Conservation (phyloP, 2,113 vertebrate species). For the Megaceryle maxima region DNA sequence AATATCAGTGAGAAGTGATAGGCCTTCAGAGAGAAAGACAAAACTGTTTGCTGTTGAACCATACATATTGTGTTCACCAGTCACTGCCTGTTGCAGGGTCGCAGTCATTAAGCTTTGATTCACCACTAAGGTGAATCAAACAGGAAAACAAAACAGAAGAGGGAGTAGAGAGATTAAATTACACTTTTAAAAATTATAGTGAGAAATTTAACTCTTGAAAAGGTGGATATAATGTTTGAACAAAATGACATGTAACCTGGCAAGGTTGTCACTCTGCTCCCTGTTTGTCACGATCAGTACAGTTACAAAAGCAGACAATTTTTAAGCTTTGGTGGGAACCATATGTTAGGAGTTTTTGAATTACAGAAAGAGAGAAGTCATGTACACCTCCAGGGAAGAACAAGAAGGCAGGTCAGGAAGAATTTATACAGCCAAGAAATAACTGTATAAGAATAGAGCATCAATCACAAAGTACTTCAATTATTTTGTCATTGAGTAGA, state of each 20-base stretch:
- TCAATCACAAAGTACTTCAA: slow-evolving; percentile 29
- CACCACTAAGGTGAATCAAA: neutral
- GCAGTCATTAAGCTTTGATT: neutral
- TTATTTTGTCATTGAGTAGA: slow-evolving; percentile 46
- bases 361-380: neutral
- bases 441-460: slow-evolving; percentile 25
- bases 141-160: neutral
- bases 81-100: neutral
- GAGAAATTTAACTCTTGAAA: neutral
- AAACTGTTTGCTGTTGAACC: neutral
- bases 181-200: neutral
- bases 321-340: slow-evolving; percentile 24
- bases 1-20: neutral
- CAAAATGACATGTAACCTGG: neutral
- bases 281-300: neutral
- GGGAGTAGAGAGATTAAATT: neutral
- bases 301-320: neutral
- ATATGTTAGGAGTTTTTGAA: neutral
- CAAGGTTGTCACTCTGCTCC: neutral
- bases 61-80: neutral
- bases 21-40: neutral
- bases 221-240: neutral
- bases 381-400: slow-evolving; percentile 26
- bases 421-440: slow-evolving; percentile 33
- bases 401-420: neutral